Base-by-base conservation (phyloP, 2,797 vertebrate genomes). In the Fringilla coelebs region DNA sequence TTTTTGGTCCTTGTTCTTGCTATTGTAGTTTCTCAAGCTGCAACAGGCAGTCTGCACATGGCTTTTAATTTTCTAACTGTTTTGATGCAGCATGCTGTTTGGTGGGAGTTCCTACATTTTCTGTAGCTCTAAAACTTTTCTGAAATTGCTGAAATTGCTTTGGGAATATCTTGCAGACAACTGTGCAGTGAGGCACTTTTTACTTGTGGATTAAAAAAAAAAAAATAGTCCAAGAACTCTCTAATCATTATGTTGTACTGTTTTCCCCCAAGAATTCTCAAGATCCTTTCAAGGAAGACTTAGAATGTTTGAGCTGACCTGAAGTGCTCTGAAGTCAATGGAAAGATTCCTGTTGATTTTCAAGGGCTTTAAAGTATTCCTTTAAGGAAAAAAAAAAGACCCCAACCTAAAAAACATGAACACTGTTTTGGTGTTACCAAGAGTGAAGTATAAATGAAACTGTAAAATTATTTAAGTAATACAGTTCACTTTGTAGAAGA, bases 381-480 rank as follows among this genome's bases (percentile, higher is more conserved):
- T 76, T 75, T 26, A 60, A 61, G 14, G 22, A 62, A 83, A 19
- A 55, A 65, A 38, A 1, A 10, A 48, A 41, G n/a, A 5, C 17
- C 8, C 11, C 36, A 32, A 10, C 12, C 29, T 45, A 45, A 76
- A 60, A 75, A 58, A 26, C 3, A 26, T 18, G 6, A 38, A 25
- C 20, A 10, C 18, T 38, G 11, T 70, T 88, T 74, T 78, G 41
- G 10, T 52, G 18, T 89, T 94, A 41, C 19, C 13, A 63, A 54
- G 46, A 86, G 19, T 86, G 48, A 88, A 91, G 86, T 54, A 79
- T 28, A 85, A 32, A 10, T 90, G 40, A 12, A 65, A 85, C 9
- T 7, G 19, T 81, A 88, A 95, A 94, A 89, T n/a, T 22, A 68
- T 70, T 90, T 83, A 88, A 83, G 83, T 94, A 87, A 36, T 88